Percentiles rank a stretch among this genome's conserved stretches.
These are phyloP conservation scores for Caenorhabditis parvicauda DNA, from an alignment of 2,888 invertebrate species.

Conservation along the genomic window DNA sequence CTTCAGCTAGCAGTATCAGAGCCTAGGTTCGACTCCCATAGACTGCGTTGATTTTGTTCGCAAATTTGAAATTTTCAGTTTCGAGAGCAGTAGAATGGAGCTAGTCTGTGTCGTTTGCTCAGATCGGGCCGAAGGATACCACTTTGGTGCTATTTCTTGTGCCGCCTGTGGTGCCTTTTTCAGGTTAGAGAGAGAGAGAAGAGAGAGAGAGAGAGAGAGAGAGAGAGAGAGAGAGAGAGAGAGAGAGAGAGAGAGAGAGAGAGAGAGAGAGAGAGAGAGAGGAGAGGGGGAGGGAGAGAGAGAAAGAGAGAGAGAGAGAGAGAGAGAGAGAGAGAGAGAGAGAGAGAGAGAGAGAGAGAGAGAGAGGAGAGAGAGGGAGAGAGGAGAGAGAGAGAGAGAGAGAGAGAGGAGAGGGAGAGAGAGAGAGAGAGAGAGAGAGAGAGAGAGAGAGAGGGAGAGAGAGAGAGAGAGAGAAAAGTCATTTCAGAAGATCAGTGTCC, in stretches of 20 bases:
- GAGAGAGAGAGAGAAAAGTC: not conserved
- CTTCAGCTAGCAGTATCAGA: too few species aligned
- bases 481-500: constrained; percentile 23
- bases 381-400: not conserved
- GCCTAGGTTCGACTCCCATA: too few species aligned
- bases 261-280: not conserved
- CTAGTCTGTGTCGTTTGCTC: constrained; percentile 23
- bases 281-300: not conserved
- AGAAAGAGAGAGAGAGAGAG: not conserved
- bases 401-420: too few species aligned
- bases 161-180: constrained; percentile 43
- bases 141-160: constrained; percentile 39
- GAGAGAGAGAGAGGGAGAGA: not conserved
- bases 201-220: not conserved
- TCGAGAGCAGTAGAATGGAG: too few species aligned
- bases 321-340: not conserved
- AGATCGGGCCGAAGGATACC: constrained; percentile 35
- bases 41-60: too few species aligned
- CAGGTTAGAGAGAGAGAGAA: constrained; percentile 9
- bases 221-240: not conserved
- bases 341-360: not conserved
- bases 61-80: too few species aligned
- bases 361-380: constrained; percentile 6
- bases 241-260: not conserved
- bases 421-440: not conserved